Evolutionary conservation across 2,797 vertebrate genomes (phyloP).

Genomic region (Periparus ater): DNA sequence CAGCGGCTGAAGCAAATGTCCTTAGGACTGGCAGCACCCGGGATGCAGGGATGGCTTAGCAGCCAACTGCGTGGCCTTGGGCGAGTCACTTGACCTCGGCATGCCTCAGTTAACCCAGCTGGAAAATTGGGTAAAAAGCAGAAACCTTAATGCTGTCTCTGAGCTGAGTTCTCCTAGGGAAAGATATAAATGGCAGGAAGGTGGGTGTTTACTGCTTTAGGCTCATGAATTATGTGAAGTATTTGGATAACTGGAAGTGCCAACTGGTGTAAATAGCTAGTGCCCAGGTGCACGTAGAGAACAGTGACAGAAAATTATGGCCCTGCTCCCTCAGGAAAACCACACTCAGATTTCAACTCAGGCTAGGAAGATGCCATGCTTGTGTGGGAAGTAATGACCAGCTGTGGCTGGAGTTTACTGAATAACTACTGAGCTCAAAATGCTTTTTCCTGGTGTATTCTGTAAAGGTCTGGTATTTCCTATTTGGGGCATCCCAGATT

Average conservation of each 20-base stretch:
- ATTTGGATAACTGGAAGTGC: constrained; percentile 45
- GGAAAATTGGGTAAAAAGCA: constrained; percentile 73
- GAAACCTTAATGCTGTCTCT: constrained; percentile 51
- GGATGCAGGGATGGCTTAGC: not conserved
- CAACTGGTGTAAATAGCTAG: constrained; percentile 35
- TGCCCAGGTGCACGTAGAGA: not conserved
- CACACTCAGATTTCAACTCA: not conserved
- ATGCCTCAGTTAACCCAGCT: constrained; percentile 61
- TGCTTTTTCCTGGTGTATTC: not conserved
- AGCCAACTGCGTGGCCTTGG: constrained; percentile 50
- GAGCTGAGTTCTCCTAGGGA: constrained; percentile 35
- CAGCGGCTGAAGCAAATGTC: not conserved
- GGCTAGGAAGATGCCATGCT: not conserved
- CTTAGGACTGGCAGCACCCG: not conserved
- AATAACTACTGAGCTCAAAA: not conserved
- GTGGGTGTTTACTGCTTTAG: constrained; percentile 46
- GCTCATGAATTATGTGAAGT: constrained; percentile 40
- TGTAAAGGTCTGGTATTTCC: not conserved
- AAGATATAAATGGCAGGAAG: constrained; percentile 46
- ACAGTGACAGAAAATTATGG: constrained; percentile 2
- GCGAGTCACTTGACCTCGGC: constrained; percentile 50
- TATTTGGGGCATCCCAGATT: not conserved
- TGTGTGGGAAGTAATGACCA: not conserved
- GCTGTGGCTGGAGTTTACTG: not conserved
- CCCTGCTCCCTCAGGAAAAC: not conserved